Conservation (phyloP, 2,797 vertebrate species). For the Acanthurus tractus region DNA sequence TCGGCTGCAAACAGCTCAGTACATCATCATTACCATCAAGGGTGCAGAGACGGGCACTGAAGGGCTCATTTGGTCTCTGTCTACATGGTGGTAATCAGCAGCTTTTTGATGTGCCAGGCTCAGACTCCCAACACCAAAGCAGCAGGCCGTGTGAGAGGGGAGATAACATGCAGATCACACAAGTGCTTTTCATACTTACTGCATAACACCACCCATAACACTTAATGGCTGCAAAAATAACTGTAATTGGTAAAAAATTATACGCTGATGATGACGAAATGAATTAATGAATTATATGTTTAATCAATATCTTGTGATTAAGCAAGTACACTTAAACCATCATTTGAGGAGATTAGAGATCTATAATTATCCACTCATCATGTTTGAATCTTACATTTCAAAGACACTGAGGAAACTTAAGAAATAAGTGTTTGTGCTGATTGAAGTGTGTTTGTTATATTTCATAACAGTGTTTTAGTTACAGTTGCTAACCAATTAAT, state of each 20-base stretch:
- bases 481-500: conserved; percentile 15
- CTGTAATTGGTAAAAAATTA: background rate
- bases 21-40: conserved; percentile 8
- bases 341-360: background rate
- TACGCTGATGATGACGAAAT: too few relatives aligned
- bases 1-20: background rate
- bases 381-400: background rate
- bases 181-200: conserved; percentile 1
- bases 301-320: too few relatives aligned
- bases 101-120: conserved; percentile 2
- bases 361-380: background rate
- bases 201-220: background rate
- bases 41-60: background rate
- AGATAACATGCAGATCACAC: background rate
- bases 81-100: background rate
- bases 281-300: too few relatives aligned
- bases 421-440: background rate
- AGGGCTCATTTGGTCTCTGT: background rate
- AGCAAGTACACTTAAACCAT: background rate
- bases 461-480: background rate
- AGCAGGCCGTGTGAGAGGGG: conserved; percentile 2
- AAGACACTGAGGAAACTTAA: background rate
- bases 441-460: background rate
- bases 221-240: background rate
- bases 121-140: background rate